phyloP scores from a whole-genome alignment of 2,888 invertebrate genomes.

The Halictus quadricinctus region DNA sequence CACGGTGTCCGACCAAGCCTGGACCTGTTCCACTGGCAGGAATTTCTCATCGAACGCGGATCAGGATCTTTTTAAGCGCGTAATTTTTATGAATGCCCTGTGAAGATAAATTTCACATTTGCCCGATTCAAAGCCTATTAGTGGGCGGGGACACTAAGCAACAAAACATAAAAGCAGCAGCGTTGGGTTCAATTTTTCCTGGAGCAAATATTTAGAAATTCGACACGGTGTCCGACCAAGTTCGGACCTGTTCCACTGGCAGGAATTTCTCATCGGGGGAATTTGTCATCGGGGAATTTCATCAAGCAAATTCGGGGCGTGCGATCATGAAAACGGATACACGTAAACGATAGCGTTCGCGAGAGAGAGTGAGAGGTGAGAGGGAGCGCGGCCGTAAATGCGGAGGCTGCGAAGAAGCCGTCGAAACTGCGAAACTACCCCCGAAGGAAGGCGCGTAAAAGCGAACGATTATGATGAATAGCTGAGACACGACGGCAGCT shows the following conservation, averaged over 20 bases:
- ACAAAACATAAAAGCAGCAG: too few relatives aligned
- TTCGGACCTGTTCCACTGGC: background rate
- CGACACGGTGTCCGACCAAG: background rate
- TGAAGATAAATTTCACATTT: too few relatives aligned
- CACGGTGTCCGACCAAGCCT: too few relatives aligned
- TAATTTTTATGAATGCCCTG: background rate
- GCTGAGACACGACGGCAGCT: constrained; percentile 30
- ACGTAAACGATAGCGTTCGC: background rate
- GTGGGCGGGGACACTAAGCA: background rate
- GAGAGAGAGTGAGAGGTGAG: background rate
- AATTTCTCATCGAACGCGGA: too few relatives aligned
- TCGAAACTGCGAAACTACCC: constrained; percentile 15
- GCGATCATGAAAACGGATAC: background rate
- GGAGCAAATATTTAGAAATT: background rate
- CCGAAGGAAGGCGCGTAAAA: constrained; percentile 35
- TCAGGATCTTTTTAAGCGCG: too few relatives aligned
- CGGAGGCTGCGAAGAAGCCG: background rate
- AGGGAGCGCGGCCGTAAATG: background rate
- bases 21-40: too few relatives aligned
- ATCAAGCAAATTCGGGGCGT: background rate
- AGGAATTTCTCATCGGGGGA: background rate
- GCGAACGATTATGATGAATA: constrained; percentile 53
- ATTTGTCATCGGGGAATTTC: background rate
- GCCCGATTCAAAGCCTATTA: background rate
- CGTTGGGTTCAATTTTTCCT: background rate